Evolutionary conservation across 1,140 invertebrate species (phyloP).

Genomic region (Drosophila tsacasi): DNA sequence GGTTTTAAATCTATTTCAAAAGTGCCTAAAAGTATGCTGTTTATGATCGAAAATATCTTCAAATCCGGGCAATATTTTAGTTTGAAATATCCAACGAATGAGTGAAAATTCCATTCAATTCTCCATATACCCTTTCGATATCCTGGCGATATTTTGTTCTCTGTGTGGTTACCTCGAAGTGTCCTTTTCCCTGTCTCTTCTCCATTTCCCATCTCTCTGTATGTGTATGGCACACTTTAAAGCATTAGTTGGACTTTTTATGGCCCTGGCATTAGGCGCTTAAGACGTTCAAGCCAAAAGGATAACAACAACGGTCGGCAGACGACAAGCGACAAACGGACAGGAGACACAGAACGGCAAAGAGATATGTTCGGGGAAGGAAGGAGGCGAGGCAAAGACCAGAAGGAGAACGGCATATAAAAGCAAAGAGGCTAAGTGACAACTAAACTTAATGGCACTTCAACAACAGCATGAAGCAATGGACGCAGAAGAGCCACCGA

Average conservation of each 20-base stretch:
- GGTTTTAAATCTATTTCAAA: not conserved
- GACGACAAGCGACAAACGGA: conserved; percentile 54
- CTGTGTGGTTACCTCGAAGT: conserved; percentile 6
- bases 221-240: conserved; percentile 76
- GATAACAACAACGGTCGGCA: conserved; percentile 73
- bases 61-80: not conserved
- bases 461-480: conserved; percentile 83
- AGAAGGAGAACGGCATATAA: conserved; percentile 65
- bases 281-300: conserved; percentile 83
- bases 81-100: not conserved
- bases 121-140: not conserved
- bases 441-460: conserved; percentile 85
- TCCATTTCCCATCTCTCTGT: conserved; percentile 27
- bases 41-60: not conserved
- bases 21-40: not conserved
- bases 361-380: not conserved
- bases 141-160: not conserved
- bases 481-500: conserved; percentile 73
- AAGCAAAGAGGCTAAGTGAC: conserved; percentile 84
- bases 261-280: conserved; percentile 83
- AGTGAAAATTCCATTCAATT: not conserved
- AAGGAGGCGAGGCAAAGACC: not conserved
- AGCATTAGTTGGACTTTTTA: conserved; percentile 84
- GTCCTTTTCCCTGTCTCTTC: not conserved
- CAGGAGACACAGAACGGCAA: conserved; percentile 18